Evolutionary conservation across 2,888 invertebrate species (phyloP).

Genomic region (Lithophane socia): DNA sequence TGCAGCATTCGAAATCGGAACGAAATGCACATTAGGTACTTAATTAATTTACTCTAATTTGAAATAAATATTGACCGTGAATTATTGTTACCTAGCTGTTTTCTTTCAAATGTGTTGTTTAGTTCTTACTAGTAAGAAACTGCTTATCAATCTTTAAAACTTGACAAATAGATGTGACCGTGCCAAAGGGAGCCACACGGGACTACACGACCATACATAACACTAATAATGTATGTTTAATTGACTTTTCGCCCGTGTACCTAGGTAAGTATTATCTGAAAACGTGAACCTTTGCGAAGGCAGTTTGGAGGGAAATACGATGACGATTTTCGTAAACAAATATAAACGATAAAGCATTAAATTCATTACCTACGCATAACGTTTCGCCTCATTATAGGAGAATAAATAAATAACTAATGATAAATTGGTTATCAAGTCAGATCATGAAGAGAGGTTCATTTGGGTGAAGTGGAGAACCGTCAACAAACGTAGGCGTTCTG

Average conservation of each 20-base stretch:
- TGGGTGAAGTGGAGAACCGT: constrained; percentile 36
- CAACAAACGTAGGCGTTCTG: constrained; percentile 28
- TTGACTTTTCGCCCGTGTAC: constrained; percentile 49
- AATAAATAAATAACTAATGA: constrained; percentile 38
- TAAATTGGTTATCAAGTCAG: constrained; percentile 49
- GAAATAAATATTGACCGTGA: constrained; percentile 18
- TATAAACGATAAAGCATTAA: constrained; percentile 38
- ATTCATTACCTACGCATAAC: constrained; percentile 40
- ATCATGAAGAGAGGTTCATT: constrained; percentile 57
- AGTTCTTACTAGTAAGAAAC: constrained; percentile 1
- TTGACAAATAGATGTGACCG: constrained; percentile 34
- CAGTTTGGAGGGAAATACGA: constrained; percentile 2
- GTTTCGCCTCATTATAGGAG: constrained; percentile 18
- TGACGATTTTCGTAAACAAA: constrained; percentile 47
- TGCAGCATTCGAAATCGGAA: constrained; percentile 15
- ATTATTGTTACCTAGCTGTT: background rate
- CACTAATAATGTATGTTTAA: constrained; percentile 58
- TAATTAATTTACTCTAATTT: constrained; percentile 34
- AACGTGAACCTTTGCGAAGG: constrained; percentile 39
- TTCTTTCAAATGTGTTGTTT: background rate
- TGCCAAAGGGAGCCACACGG: constrained; percentile 42
- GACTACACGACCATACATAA: constrained; percentile 32
- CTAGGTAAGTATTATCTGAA: constrained; percentile 33
- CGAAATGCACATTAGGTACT: constrained; percentile 23
- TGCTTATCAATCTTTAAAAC: constrained; percentile 20